Evolutionary conservation across 2,113 vertebrate species (phyloP).

Genomic region (Mastomys coucha): DNA sequence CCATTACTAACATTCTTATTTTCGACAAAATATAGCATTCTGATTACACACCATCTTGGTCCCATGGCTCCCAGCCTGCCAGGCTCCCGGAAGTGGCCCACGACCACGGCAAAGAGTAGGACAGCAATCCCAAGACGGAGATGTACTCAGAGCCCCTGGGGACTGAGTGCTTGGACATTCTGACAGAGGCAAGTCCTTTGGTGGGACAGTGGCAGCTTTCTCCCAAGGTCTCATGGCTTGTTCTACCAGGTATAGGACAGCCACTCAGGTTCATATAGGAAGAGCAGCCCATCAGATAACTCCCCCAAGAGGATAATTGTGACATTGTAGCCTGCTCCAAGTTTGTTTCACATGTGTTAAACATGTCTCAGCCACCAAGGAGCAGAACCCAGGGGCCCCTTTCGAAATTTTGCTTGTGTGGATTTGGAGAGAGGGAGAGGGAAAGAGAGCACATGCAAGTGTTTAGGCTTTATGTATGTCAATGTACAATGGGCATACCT

Average conservation of each 20-base stretch:
- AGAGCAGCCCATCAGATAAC: neutral
- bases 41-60: constrained; percentile 82
- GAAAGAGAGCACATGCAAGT: neutral
- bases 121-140: neutral
- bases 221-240: neutral
- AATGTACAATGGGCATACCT: neutral
- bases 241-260: neutral
- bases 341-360: too few species aligned
- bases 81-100: constrained; percentile 68
- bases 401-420: neutral
- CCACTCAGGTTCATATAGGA: neutral
- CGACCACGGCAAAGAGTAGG: constrained; percentile 32
- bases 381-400: neutral
- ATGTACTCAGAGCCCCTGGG: neutral
- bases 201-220: neutral
- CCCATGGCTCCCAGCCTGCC: constrained; percentile 61
- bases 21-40: constrained; percentile 85
- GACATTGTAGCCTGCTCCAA: neutral
- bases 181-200: neutral
- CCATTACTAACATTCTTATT: constrained; percentile 84
- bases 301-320: neutral
- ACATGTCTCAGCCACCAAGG: neutral
- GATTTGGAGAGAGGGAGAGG: neutral
- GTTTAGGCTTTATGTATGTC: neutral
- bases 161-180: neutral